These are phyloP conservation scores for Emesis furor DNA, from an alignment of 2,888 invertebrate genomes.

Conservation along the genomic window DNA sequence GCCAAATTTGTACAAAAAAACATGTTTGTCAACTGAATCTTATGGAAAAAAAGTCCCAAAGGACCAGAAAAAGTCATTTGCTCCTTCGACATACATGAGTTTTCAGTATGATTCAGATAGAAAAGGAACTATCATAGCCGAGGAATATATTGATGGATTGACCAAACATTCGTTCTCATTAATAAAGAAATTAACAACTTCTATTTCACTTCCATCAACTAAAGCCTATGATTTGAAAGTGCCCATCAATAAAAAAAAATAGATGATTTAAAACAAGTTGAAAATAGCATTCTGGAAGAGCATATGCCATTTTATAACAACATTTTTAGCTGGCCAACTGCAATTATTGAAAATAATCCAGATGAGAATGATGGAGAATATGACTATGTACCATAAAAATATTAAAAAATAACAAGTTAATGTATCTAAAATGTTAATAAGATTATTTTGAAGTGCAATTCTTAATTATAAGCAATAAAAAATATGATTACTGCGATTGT, in stretches of 20 bases:
- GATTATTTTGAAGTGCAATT: slow-evolving; percentile 55
- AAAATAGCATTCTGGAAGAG: slow-evolving; percentile 56
- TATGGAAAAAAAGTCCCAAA: slow-evolving; percentile 58
- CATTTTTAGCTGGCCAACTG: too few species aligned
- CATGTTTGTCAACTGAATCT: slow-evolving; percentile 53
- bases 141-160: not conserved
- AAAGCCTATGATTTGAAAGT: slow-evolving; percentile 42
- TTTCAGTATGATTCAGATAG: slow-evolving; percentile 55
- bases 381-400: slow-evolving; percentile 53
- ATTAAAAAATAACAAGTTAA: slow-evolving; percentile 59
- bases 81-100: slow-evolving; percentile 54
- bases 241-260: slow-evolving; percentile 57
- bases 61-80: slow-evolving; percentile 51
- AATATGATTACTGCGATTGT: slow-evolving; percentile 45
- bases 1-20: slow-evolving; percentile 55
- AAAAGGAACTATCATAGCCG: slow-evolving; percentile 40
- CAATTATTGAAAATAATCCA: slow-evolving; percentile 26
- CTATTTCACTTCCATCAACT: slow-evolving; percentile 37
- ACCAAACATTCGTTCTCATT: not conserved
- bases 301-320: slow-evolving; percentile 55
- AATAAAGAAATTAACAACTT: too few species aligned
- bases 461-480: slow-evolving; percentile 55
- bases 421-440: slow-evolving; percentile 46
- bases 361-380: slow-evolving; percentile 48
- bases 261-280: slow-evolving; percentile 55